phyloP scores from a whole-genome alignment of 2,113 vertebrate genomes.

The Ceratotherium simum region DNA sequence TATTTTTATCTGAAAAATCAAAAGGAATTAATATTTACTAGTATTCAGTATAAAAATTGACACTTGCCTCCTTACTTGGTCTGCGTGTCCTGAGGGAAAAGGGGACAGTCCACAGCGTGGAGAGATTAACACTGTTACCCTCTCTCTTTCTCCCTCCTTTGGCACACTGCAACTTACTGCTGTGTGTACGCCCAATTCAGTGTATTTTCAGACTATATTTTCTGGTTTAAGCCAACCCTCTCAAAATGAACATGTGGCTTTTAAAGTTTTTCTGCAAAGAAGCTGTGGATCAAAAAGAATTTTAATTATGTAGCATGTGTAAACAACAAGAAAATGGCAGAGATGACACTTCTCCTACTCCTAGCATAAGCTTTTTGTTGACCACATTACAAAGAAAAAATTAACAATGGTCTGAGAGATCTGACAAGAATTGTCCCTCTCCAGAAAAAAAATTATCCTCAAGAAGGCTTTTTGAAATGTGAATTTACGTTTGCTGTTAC shows the following conservation, averaged over 20 bases:
- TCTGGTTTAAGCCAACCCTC: neutral
- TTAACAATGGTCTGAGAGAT: neutral
- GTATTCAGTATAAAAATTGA: neutral
- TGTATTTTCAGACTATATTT: neutral
- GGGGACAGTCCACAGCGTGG: neutral
- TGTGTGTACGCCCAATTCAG: neutral
- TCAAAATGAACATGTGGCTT: neutral
- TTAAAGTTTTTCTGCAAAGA: neutral
- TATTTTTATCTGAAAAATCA: slow-evolving; percentile 45
- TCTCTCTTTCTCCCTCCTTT: neutral
- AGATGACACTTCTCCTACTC: neutral
- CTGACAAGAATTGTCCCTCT: neutral
- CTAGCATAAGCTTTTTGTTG: neutral
- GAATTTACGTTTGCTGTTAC: neutral
- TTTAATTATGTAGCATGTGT: neutral
- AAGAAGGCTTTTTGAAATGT: neutral
- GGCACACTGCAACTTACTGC: neutral
- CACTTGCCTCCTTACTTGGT: neutral
- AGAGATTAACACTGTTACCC: accelerated
- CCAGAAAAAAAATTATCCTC: neutral
- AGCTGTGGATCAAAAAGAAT: neutral
- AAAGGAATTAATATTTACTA: neutral
- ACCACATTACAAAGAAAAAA: slow-evolving; percentile 6
- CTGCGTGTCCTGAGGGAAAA: neutral
- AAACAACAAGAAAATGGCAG: slow-evolving; percentile 28